Base-by-base conservation (phyloP, 1,140 invertebrate species). In the Formica selysi region DNA sequence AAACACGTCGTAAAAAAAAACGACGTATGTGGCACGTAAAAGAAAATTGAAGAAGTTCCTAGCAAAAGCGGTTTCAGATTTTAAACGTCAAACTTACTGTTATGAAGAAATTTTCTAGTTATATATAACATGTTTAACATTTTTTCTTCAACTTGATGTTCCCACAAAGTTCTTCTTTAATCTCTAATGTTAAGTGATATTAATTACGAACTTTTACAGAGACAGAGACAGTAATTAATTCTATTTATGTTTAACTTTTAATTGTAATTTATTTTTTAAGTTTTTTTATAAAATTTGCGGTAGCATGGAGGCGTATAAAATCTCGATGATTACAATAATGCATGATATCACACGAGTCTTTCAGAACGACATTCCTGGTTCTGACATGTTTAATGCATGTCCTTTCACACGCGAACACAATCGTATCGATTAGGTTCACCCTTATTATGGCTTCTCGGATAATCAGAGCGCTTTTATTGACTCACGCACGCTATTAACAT, bases 401-500 rank as follows among this genome's bases (percentile, higher is more conserved):
- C 29, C 44, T 44, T 68, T 11, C 51, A 54, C 26, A 36, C 54
- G 11, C 67, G 38, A 81, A 81, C 38, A 73, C 79, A 81, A 81
- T 81, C 67, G 54, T 74, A 83, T 83, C 68, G 79, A 73, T 83
- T 83, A 61, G 79, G 36, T 54, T 36, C 68, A 70, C 29, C 68
- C 54, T 83, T 74, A 83, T 83, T 83, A 83, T 41, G 79, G 54
- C 59, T 65, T 71, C 22, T 22, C 57, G 54, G 59, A 62, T 88
- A 83, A 51, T 59, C 32, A 26, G 26, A 48, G 10, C 73, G 76
- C 65, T 85, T 86, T 89, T 84, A 76, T 86, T 74, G 76, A 64
- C 67, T 80, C 38, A 38, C 68, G 54, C 29, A 87, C 29, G 88
- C 76, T 89, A 90, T 90, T 90, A 87, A 89, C 67, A 86, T 22